These are phyloP conservation scores for Hyperoplus lanceolatus DNA, from an alignment of 2,797 vertebrate species.

Conservation along the genomic window DNA sequence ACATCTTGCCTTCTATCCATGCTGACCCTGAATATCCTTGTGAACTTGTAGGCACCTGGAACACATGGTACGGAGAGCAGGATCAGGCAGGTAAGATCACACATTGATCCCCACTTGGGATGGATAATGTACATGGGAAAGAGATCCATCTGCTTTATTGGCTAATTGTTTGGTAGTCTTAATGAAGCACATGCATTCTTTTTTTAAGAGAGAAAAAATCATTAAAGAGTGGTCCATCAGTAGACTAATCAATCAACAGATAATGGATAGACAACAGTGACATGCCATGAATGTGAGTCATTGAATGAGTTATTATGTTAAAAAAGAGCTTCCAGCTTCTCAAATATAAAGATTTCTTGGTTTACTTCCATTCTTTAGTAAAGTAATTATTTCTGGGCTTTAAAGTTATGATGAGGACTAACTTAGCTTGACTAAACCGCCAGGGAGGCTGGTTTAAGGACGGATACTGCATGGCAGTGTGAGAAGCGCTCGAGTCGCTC, in stretches of 20 bases:
- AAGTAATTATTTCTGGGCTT: neutral
- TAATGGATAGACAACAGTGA: neutral
- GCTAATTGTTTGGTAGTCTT: neutral
- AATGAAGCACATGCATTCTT: neutral
- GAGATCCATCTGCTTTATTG: neutral
- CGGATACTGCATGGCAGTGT: too few species aligned
- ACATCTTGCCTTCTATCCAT: conserved; percentile 92
- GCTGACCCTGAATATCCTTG: conserved; percentile 93
- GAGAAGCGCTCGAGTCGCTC: neutral
- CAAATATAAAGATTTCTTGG: neutral
- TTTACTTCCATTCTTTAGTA: neutral
- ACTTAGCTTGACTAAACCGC: too few species aligned
- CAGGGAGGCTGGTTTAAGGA: too few species aligned
- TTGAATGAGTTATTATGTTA: neutral
- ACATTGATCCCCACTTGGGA: neutral
- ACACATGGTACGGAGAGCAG: conserved; percentile 99
- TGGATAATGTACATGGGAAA: neutral
- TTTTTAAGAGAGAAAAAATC: neutral
- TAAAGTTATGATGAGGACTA: neutral
- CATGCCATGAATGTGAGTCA: neutral
- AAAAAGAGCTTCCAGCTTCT: neutral
- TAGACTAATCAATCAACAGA: neutral
- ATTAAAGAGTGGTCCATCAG: neutral
- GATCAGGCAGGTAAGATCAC: conserved; percentile 95
- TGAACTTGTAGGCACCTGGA: conserved; percentile 98